These are phyloP conservation scores for Parazoanthus atlanticus DNA, from an alignment of 92 coral and sea anemone genomes.

Conservation along the genomic window DNA sequence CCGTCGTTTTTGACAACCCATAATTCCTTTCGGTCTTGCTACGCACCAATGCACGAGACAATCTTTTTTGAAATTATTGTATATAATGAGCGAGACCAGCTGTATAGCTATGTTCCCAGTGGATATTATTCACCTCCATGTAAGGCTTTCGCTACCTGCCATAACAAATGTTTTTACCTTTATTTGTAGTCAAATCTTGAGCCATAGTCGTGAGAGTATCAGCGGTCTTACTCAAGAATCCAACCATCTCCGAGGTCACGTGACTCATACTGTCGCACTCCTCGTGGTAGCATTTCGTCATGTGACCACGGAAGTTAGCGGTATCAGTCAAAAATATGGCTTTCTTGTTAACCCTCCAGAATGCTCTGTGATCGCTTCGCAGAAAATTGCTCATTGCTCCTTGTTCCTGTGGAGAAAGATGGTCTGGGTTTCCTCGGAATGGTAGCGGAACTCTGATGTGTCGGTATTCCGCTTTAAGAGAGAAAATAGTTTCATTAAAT, in stretches of 20 bases:
- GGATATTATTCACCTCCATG: background rate
- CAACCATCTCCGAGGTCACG: slow-evolving; percentile 62
- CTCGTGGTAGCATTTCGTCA: slow-evolving; percentile 70
- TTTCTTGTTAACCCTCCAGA: slow-evolving; percentile 46
- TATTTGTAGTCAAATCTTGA: slow-evolving; percentile 30
- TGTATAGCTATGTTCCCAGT: background rate
- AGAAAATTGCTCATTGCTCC: slow-evolving; percentile 20
- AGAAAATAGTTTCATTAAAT: background rate
- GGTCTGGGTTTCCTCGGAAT: slow-evolving; percentile 30
- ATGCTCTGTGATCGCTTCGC: slow-evolving; percentile 65
- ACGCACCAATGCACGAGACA: too few relatives aligned
- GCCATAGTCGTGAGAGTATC: slow-evolving; percentile 49
- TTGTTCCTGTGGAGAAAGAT: accelerated
- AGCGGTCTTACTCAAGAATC: slow-evolving; percentile 63
- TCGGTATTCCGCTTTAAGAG: slow-evolving; percentile 19
- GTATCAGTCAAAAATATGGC: slow-evolving; percentile 73
- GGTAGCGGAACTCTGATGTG: slow-evolving; percentile 19
- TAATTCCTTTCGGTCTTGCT: too few relatives aligned
- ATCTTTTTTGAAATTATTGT: too few relatives aligned
- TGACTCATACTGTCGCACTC: slow-evolving; percentile 60
- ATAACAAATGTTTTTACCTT: background rate
- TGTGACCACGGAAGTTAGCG: slow-evolving; percentile 73
- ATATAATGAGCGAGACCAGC: too few relatives aligned
- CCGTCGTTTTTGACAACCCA: too few relatives aligned
- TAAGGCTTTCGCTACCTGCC: background rate